These are phyloP conservation scores for Megalonaias nervosa DNA, from an alignment of 1,140 invertebrate genomes.

Conservation along the genomic window DNA sequence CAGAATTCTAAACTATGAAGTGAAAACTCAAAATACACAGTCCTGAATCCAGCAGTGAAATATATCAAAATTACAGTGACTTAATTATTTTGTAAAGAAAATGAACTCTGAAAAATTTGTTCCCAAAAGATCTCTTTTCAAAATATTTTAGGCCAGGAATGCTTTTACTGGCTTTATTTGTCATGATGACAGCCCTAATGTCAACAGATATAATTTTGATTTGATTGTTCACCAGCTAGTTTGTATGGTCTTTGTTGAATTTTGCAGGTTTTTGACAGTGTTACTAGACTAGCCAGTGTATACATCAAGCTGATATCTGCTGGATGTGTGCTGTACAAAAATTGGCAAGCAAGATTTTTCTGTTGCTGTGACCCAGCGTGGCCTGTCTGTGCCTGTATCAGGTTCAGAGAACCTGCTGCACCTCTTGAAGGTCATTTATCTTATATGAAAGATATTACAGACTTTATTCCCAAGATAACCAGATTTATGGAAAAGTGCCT, in stretches of 20 bases:
- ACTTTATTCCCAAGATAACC: conserved; percentile 31
- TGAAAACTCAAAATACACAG: too few relatives aligned
- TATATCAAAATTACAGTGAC: too few relatives aligned
- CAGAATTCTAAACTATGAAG: too few relatives aligned
- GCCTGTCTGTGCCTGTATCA: conserved; percentile 36
- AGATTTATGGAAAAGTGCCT: conserved; percentile 53
- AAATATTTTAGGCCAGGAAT: too few relatives aligned
- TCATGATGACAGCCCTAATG: background rate
- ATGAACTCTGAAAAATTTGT: too few relatives aligned
- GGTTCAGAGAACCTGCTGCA: conserved; percentile 33
- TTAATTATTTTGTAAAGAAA: too few relatives aligned
- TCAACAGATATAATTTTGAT: conserved; percentile 34
- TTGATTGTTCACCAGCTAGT: conserved; percentile 7
- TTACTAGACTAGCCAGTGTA: conserved; percentile 49
- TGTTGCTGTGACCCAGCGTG: conserved; percentile 18
- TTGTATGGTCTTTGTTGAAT: conserved; percentile 2
- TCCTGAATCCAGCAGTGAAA: too few relatives aligned
- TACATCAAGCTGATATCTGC: conserved; percentile 49
- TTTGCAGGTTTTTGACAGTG: conserved; percentile 54
- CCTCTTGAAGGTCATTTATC: background rate
- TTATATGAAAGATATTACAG: background rate
- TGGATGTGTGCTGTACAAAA: conserved; percentile 58
- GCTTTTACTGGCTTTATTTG: too few relatives aligned
- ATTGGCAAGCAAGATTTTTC: conserved; percentile 50
- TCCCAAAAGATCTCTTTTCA: too few relatives aligned